These are phyloP conservation scores for Epistrophella euchroma DNA, from an alignment of 2,888 invertebrate species.

Conservation along the genomic window DNA sequence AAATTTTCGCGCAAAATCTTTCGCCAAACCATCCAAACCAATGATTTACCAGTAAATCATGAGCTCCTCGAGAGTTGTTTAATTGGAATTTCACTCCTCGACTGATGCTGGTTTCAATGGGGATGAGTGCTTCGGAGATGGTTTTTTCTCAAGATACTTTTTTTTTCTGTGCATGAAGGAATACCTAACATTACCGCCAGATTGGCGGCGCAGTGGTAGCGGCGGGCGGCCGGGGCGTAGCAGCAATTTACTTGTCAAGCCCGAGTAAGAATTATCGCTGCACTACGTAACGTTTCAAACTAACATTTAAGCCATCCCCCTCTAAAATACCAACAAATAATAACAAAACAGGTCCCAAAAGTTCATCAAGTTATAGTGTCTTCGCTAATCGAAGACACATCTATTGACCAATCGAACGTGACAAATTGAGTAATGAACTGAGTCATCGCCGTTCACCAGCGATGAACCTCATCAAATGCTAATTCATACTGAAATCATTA, in stretches of 20 bases:
- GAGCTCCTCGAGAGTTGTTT: slow-evolving; percentile 74
- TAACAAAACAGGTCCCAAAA: slow-evolving; percentile 57
- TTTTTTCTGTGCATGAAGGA: slow-evolving; percentile 45
- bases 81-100: slow-evolving; percentile 68
- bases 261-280: slow-evolving; percentile 69
- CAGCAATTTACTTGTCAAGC: slow-evolving; percentile 75
- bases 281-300: slow-evolving; percentile 35
- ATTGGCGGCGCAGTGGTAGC: not conserved
- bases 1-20: slow-evolving; percentile 71
- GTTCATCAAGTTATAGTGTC: slow-evolving; percentile 6
- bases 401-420: slow-evolving; percentile 69
- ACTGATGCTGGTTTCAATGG: not conserved
- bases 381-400: slow-evolving; percentile 63
- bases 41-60: slow-evolving; percentile 76
- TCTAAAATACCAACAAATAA: not conserved
- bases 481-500: slow-evolving; percentile 76
- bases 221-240: slow-evolving; percentile 1
- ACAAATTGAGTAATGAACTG: slow-evolving; percentile 76
- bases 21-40: slow-evolving; percentile 68
- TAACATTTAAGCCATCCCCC: slow-evolving; percentile 28
- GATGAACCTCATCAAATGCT: slow-evolving; percentile 69
- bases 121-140: slow-evolving; percentile 42
- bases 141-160: slow-evolving; percentile 34
- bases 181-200: slow-evolving; percentile 67
- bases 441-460: slow-evolving; percentile 52